Percentiles rank a stretch among this genome's conserved stretches.
These are phyloP conservation scores for Drosophila tristis DNA, from an alignment of 1,140 invertebrate species.

Conservation along the genomic window DNA sequence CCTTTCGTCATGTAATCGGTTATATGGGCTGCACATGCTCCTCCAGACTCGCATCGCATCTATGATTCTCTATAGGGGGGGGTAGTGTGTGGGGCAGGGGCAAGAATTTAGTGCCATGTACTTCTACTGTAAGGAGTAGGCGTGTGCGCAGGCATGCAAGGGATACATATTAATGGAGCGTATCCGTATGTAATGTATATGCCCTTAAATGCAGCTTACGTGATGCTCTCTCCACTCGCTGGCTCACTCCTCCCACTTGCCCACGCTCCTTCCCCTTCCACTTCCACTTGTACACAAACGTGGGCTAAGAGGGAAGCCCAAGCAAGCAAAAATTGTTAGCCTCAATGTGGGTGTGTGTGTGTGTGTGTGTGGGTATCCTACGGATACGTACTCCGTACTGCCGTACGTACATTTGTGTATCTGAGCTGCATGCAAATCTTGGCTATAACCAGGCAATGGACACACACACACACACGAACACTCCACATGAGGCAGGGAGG, in stretches of 20 bases:
- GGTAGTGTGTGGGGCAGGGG: slow-evolving; percentile 2
- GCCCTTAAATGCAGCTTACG: slow-evolving; percentile 79
- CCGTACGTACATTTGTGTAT: slow-evolving; percentile 22
- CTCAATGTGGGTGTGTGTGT: slow-evolving; percentile 58
- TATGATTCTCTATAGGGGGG: background rate
- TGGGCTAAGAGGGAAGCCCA: slow-evolving; percentile 24
- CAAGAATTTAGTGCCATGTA: slow-evolving; percentile 57
- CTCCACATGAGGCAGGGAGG: too few relatives aligned
- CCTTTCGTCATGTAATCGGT: slow-evolving; percentile 74
- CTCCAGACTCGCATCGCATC: slow-evolving; percentile 13
- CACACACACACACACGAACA: slow-evolving; percentile 23
- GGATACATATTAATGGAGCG: slow-evolving; percentile 81
- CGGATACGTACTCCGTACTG: background rate
- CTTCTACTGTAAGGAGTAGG: slow-evolving; percentile 51
- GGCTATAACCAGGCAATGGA: slow-evolving; percentile 67
- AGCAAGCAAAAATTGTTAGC: slow-evolving; percentile 51
- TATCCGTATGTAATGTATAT: slow-evolving; percentile 81
- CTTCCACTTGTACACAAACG: too few relatives aligned
- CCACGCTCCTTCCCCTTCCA: background rate
- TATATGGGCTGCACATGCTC: slow-evolving; percentile 61
- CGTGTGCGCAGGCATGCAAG: slow-evolving; percentile 63
- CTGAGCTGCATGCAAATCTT: slow-evolving; percentile 79
- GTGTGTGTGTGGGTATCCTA: slow-evolving; percentile 8
- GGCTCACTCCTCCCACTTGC: background rate
- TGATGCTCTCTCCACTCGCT: slow-evolving; percentile 43